Percentiles rank a stretch among this genome's conserved stretches.
These are phyloP conservation scores for Acrocyrtus sp. DNA, from an alignment of 2,888 invertebrate species.

Conservation along the genomic window DNA sequence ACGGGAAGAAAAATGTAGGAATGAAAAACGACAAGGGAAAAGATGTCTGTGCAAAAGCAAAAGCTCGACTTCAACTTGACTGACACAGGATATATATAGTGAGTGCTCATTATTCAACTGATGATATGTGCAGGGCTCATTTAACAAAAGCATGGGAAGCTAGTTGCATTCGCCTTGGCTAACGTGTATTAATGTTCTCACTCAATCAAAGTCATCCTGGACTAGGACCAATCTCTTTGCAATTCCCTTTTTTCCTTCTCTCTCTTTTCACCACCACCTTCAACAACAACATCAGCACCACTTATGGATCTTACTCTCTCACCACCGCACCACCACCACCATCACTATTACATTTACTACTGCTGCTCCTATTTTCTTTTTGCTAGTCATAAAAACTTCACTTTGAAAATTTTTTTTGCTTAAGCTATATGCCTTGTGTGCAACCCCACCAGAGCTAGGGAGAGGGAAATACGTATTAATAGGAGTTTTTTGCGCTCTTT, in stretches of 20 bases:
- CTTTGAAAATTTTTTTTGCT: too few species aligned
- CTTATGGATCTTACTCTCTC: slow-evolving; percentile 42
- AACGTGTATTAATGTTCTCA: slow-evolving; percentile 63
- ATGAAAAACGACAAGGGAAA: slow-evolving; percentile 53
- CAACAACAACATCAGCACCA: slow-evolving; percentile 40
- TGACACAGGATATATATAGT: slow-evolving; percentile 61
- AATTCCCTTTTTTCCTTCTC: slow-evolving; percentile 56
- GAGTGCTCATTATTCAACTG: slow-evolving; percentile 61
- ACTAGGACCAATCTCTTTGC: slow-evolving; percentile 50
- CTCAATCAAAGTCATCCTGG: slow-evolving; percentile 62
- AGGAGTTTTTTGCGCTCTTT: too few species aligned
- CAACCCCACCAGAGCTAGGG: too few species aligned
- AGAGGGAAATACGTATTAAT: too few species aligned
- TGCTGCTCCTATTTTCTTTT: neutral
- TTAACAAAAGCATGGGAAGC: slow-evolving; percentile 62
- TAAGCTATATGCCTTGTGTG: too few species aligned
- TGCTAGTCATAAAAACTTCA: too few species aligned
- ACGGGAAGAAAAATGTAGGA: slow-evolving; percentile 22
- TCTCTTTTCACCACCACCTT: slow-evolving; percentile 34
- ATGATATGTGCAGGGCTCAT: slow-evolving; percentile 63
- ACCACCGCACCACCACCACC: too few species aligned
- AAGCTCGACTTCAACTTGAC: slow-evolving; percentile 48
- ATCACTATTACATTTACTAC: too few species aligned
- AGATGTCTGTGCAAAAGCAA: slow-evolving; percentile 35
- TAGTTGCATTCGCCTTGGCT: slow-evolving; percentile 60